Evolutionary conservation across 2,797 vertebrate genomes (phyloP).

Genomic region (Pachyuromys duprasi): DNA sequence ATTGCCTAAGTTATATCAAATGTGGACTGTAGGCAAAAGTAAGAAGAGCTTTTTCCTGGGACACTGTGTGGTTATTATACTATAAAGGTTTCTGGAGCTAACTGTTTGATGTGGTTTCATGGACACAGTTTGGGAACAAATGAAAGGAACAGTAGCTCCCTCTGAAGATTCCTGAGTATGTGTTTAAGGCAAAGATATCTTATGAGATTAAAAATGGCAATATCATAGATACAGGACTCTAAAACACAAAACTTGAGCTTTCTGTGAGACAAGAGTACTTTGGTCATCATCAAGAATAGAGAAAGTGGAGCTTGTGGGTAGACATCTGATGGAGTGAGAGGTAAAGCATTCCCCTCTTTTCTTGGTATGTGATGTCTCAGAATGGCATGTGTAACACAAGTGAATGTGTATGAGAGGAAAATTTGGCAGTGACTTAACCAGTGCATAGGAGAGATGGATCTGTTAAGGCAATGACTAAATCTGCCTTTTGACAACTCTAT

Average conservation of each 20-base stretch:
- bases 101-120: neutral
- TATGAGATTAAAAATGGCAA: neutral
- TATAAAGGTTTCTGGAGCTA: neutral
- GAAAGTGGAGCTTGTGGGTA: neutral
- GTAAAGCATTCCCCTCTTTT: neutral
- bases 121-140: neutral
- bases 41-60: neutral
- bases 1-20: neutral
- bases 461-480: neutral
- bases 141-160: neutral
- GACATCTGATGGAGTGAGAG: neutral
- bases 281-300: neutral
- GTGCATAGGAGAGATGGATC: neutral
- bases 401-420: neutral
- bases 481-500: neutral
- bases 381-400: neutral
- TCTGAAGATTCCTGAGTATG: neutral
- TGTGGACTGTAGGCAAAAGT: neutral
- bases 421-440: neutral
- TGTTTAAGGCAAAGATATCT: neutral
- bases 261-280: neutral
- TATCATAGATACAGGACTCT: neutral
- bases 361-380: neutral
- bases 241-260: neutral
- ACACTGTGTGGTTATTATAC: neutral